Conservation (phyloP, 2,888 invertebrate genomes). For the Vesta saturnalis region DNA sequence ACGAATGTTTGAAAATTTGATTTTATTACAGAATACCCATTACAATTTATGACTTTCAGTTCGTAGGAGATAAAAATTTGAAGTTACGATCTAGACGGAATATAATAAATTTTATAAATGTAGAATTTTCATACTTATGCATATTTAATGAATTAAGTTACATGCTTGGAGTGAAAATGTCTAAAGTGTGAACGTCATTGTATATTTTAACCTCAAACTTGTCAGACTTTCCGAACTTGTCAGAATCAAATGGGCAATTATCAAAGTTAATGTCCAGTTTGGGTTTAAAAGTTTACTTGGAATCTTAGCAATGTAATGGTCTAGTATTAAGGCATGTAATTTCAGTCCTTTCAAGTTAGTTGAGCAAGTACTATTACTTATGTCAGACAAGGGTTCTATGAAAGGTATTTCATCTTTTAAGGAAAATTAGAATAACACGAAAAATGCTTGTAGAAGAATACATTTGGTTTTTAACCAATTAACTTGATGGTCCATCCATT, state of each 20-base stretch:
- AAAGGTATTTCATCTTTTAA: too few relatives aligned
- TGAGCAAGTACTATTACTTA: slow-evolving; percentile 4
- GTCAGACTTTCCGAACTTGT: slow-evolving; percentile 13
- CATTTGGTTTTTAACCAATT: too few relatives aligned
- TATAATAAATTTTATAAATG: not conserved
- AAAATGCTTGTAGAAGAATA: too few relatives aligned
- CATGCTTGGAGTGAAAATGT: not conserved
- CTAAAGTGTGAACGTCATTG: not conserved
- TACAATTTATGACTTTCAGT: not conserved
- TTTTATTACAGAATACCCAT: not conserved
- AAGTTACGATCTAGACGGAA: not conserved
- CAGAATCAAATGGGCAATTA: slow-evolving; percentile 20
- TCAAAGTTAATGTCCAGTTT: slow-evolving; percentile 23
- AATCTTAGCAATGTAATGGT: slow-evolving; percentile 22
- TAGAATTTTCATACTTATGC: not conserved
- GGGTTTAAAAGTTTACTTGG: slow-evolving; percentile 12
- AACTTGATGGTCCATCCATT: too few relatives aligned
- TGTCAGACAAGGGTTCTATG: not conserved
- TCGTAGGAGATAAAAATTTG: not conserved
- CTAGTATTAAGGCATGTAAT: not conserved
- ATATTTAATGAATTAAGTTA: slow-evolving; percentile 4
- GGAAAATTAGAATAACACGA: too few relatives aligned
- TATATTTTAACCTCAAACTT: slow-evolving; percentile 18
- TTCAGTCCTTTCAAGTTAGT: slow-evolving; percentile 5
- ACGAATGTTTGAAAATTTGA: not conserved